phyloP scores from a whole-genome alignment of 2,113 vertebrate species.

The Trogon melanurus region DNA sequence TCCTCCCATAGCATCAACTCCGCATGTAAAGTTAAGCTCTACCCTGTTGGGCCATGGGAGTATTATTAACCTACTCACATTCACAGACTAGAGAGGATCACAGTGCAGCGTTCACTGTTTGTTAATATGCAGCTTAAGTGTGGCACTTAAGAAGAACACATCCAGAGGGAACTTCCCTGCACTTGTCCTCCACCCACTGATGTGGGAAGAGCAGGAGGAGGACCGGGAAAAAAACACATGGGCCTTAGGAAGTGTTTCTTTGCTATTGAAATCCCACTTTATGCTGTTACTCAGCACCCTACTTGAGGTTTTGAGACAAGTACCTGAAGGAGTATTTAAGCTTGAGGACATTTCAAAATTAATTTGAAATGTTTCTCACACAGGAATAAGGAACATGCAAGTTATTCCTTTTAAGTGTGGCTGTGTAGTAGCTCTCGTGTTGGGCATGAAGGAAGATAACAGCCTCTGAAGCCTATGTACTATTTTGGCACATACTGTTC shows the following conservation, averaged over 20 bases:
- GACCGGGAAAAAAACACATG: background rate
- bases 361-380: background rate
- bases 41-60: fast-evolving
- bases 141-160: background rate
- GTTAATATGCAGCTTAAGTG: background rate
- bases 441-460: background rate
- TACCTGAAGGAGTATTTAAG: background rate
- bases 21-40: background rate
- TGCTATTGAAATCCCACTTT: background rate
- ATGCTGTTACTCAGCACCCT: background rate
- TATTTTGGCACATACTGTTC: background rate
- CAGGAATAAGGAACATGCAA: background rate
- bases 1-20: fast-evolving
- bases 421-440: background rate
- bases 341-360: background rate
- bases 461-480: background rate
- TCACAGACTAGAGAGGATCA: fast-evolving
- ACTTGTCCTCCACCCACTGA: background rate
- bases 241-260: background rate
- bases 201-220: fast-evolving
- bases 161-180: background rate
- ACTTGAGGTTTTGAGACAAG: background rate
- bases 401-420: background rate
- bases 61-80: background rate
- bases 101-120: fast-evolving